These are phyloP conservation scores for Hylomyscus alleni DNA, from an alignment of 2,797 vertebrate genomes.

Conservation along the genomic window DNA sequence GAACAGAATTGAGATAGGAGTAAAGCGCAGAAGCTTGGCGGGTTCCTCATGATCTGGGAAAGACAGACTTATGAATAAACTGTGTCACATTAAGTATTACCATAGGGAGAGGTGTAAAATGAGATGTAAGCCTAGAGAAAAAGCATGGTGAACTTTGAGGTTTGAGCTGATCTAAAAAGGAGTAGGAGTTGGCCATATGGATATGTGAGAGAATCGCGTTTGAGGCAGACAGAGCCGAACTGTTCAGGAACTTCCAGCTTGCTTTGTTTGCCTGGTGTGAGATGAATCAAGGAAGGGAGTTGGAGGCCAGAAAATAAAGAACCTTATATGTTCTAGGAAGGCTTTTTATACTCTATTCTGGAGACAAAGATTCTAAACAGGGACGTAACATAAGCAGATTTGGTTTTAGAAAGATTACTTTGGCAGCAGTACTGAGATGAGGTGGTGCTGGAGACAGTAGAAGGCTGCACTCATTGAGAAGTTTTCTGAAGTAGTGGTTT, in stretches of 20 bases:
- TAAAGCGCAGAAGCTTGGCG: not conserved
- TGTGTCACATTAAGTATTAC: conserved; percentile 16
- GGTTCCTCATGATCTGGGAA: conserved; percentile 20
- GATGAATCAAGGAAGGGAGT: conserved; percentile 74
- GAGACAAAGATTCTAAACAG: conserved; percentile 72
- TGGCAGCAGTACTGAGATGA: conserved; percentile 58
- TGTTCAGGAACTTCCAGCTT: conserved; percentile 75
- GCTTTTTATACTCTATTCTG: conserved; percentile 72
- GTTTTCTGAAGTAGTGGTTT: conserved; percentile 55
- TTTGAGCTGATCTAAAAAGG: conserved; percentile 64
- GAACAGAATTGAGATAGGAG: not conserved
- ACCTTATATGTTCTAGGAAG: conserved; percentile 72
- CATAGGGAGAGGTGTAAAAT: conserved; percentile 55
- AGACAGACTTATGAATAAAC: conserved; percentile 62
- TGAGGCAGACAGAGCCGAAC: conserved; percentile 73
- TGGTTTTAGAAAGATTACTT: conserved; percentile 74
- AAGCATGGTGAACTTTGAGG: conserved; percentile 64
- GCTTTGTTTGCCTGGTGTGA: conserved; percentile 70
- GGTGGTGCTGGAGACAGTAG: not conserved
- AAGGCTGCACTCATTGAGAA: conserved; percentile 39
- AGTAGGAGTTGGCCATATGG: conserved; percentile 76
- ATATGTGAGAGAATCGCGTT: conserved; percentile 62
- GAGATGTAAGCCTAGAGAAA: conserved; percentile 28
- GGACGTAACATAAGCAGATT: conserved; percentile 74
- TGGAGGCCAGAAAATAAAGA: conserved; percentile 68